Evolutionary conservation across 2,113 vertebrate species (phyloP), one percentile per base, ranked within the genome.

Genomic region (Brachypteracias leptosomus): DNA sequence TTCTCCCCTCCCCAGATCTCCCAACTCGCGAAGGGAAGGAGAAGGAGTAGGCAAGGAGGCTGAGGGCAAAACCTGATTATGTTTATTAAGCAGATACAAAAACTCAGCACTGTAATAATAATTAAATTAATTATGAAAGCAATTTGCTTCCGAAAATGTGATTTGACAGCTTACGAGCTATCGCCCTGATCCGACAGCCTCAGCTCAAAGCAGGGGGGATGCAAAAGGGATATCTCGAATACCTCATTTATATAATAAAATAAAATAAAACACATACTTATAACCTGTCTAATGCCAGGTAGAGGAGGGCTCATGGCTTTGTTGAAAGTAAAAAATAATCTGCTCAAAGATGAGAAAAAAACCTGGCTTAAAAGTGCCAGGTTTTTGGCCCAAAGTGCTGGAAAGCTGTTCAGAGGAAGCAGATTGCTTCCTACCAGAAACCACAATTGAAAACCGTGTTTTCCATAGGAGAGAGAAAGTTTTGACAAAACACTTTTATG

Each of bases 81-180:
- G 13, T 97, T 98, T 97, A 97, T 97, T 97, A 97, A 96, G 51
- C 78, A 79, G 65, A 92, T 63, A 97, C 95, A 97, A 96, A 98
- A 97, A 25, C 89, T 82, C 29, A 22, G 85, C 72, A 18, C 77
- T 66, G 86, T 93, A 97, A 96, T 93, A 97, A 97, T 95, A 97
- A 98, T 97, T 97, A 97, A 95, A 98, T 98, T 94, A 97, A 98
- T 98, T 97, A 96, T 55, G 93, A 97, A 98, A 97, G 96, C 97
- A 97, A 97, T 97, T 98, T 97, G 86, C 95, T 97, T 88, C 96
- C 4, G 49, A 80, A 95, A 96, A 96, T 88, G 92, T 75, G 96
- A 91, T 95, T 85, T 96, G 98, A 90, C 95, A 94, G 96, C 93
- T 96, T 94, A 42, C 17, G 55, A 95, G 97, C 84, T 90, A n/a